Percentiles rank a stretch among this genome's conserved stretches.
Evolutionary conservation across 2,113 vertebrate genomes (phyloP).

Genomic region (Mesembrinibis cayennensis): DNA sequence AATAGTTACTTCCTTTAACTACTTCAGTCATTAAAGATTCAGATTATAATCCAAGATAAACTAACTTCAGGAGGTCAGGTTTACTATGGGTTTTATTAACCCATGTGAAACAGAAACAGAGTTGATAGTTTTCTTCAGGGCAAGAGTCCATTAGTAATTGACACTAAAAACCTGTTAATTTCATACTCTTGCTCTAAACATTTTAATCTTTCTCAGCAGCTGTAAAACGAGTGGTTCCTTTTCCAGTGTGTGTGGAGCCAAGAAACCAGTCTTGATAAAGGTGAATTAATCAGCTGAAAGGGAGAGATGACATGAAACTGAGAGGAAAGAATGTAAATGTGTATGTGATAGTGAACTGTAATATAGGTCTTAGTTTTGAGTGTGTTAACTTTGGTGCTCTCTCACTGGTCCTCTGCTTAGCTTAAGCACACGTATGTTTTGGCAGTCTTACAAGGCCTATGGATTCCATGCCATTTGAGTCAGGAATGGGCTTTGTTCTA

Average conservation of each 20-base stretch:
- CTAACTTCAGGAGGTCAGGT: conserved; percentile 42
- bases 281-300: not conserved
- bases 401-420: not conserved
- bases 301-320: not conserved
- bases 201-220: not conserved
- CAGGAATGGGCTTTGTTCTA: not conserved
- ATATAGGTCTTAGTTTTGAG: not conserved
- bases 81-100: conserved; percentile 25
- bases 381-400: not conserved
- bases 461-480: not conserved
- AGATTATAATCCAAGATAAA: conserved; percentile 62
- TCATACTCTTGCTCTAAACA: conserved; percentile 22
- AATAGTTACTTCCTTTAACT: conserved; percentile 58
- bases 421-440: not conserved
- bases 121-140: conserved; percentile 15
- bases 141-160: not conserved
- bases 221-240: not conserved
- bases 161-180: not conserved
- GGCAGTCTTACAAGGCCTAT: not conserved
- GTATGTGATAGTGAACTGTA: not conserved
- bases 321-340: not conserved
- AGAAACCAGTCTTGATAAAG: not conserved
- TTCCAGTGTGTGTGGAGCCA: not conserved
- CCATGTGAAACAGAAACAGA: not conserved
- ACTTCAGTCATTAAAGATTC: conserved; percentile 7